Evolutionary conservation across 2,888 invertebrate genomes (phyloP), one percentile per base, ranked within the genome.

Genomic region (Leptura quadrifasciata): DNA sequence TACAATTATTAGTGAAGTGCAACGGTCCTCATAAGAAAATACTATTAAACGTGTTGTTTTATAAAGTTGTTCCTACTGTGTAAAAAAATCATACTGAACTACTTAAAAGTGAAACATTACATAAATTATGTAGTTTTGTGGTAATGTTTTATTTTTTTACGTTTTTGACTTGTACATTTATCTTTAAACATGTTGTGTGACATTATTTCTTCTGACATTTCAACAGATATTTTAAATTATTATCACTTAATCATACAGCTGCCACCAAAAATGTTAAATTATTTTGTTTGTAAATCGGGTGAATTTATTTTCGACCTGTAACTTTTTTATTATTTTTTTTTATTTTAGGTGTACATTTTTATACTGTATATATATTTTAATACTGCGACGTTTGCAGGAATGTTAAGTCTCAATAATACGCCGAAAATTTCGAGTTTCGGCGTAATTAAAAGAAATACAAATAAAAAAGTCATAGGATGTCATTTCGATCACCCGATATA

Each of bases 61-160:
- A 79, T 80, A 82, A 82, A 82, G 81, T 85, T 85, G 86, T 86
- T 86, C 86, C 86, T 86, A 86, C 79, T 78, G 79, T 83, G 82
- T 84, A 82, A 79, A 68, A 79, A 79, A 76, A 75, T 64, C 63
- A 72, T 76, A 72, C 69, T 55, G 69, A 79, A 80, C 75, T 80
- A 72, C 79, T 72, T 82, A 79, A 82, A 80, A 80, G 83, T 81
- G 84, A 83, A 83, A 81, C 79, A 81, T 80, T 78, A 82, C 80
- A 79, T 75, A 61, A 75, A 77, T 76, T 72, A 79, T 78, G 79
- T 81, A 77, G 76, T 78, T 67, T 80, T 80, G 79, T 79, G 79
- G 82, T 84, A 80, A 80, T 82, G 81, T 84, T 83, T 81, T 79
- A 80, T 82, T 82, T 84, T 83, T 82, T 80, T 80, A 82, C 78